Evolutionary conservation across 2,888 invertebrate genomes (phyloP).

Genomic region (Gortyna flavago): DNA sequence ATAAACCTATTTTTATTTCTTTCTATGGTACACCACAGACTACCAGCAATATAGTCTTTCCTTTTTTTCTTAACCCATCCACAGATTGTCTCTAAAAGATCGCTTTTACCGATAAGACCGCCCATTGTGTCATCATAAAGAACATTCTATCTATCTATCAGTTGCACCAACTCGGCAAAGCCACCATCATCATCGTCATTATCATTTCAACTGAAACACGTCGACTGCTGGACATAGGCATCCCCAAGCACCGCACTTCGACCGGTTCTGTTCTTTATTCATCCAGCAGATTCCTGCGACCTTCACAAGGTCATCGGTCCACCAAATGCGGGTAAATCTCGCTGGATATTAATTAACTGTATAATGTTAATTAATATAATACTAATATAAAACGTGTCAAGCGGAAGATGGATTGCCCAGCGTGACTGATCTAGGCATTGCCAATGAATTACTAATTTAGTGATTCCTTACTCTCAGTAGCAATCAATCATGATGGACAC

Average conservation of each 20-base stretch:
- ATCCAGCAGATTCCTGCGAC: too few relatives aligned
- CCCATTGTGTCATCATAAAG: background rate
- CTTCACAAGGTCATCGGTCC: too few relatives aligned
- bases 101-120: too few relatives aligned
- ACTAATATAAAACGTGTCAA: background rate
- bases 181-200: background rate
- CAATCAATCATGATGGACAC: conserved; percentile 1
- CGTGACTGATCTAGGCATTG: background rate
- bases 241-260: too few relatives aligned
- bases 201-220: too few relatives aligned
- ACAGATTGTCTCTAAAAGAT: too few relatives aligned
- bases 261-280: too few relatives aligned
- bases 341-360: background rate
- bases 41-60: too few relatives aligned
- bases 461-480: conserved; percentile 1
- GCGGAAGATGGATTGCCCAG: conserved; percentile 6
- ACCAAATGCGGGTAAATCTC: background rate
- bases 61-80: too few relatives aligned
- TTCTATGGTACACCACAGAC: too few relatives aligned
- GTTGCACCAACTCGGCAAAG: background rate
- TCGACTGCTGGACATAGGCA: too few relatives aligned
- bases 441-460: conserved; percentile 29
- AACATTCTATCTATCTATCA: background rate
- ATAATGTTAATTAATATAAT: conserved; percentile 14
- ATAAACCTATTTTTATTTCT: too few relatives aligned